Conservation (phyloP, 2,797 vertebrate species). For the Spheniscus humboldti region DNA sequence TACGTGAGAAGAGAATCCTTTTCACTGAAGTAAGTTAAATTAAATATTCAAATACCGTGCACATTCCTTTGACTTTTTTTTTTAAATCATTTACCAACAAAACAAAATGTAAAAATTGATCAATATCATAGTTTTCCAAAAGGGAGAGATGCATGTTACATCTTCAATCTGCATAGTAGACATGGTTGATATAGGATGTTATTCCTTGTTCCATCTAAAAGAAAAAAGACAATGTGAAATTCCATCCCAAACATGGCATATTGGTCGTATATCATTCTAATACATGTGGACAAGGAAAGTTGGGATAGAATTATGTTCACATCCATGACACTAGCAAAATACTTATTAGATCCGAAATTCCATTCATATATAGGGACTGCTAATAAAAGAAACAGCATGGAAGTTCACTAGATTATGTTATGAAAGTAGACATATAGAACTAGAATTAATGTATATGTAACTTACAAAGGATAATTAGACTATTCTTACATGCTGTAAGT, state of each 20-base stretch:
- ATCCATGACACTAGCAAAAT: not conserved
- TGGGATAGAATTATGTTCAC: not conserved
- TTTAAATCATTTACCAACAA: not conserved
- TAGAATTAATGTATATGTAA: not conserved
- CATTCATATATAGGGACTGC: not conserved
- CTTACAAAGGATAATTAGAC: not conserved
- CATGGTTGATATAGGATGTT: not conserved
- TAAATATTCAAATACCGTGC: not conserved
- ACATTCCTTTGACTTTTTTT: not conserved
- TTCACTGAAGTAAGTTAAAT: fast-evolving
- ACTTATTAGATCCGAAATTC: not conserved
- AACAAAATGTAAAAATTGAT: not conserved
- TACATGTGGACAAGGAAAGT: not conserved
- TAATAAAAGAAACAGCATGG: not conserved
- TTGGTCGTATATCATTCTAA: too few species aligned
- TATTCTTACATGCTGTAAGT: not conserved
- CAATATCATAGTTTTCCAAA: not conserved
- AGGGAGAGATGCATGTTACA: not conserved
- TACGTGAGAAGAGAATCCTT: not conserved
- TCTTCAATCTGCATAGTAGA: not conserved
- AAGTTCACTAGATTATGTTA: not conserved
- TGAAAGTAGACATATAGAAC: not conserved
- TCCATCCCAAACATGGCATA: not conserved
- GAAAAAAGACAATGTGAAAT: not conserved
- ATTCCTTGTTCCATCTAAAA: not conserved